Conservation (phyloP, 1,140 invertebrate genomes). For the Glomeris maerens region DNA sequence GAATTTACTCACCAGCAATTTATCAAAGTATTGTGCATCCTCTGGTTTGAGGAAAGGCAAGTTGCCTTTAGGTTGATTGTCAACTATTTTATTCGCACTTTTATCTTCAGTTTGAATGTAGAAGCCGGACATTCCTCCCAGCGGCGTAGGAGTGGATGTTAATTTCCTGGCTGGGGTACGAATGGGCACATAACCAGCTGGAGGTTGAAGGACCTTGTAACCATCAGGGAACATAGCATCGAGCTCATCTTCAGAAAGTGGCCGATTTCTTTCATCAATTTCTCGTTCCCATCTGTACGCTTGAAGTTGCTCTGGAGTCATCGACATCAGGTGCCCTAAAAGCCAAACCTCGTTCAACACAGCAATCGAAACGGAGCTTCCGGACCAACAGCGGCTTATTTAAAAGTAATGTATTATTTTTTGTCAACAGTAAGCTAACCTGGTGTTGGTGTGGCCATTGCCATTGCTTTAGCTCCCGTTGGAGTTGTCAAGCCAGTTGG, state of each 20-base stretch:
- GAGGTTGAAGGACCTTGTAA: conserved; percentile 92
- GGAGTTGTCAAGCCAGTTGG: conserved; percentile 67
- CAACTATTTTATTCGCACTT: conserved; percentile 65
- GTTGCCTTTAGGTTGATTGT: conserved; percentile 93
- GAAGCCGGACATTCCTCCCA: conserved; percentile 78
- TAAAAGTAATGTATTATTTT: neutral
- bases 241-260: conserved; percentile 90
- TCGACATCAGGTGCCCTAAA: conserved; percentile 68
- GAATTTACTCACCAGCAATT: conserved; percentile 50
- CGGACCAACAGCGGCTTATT: neutral
- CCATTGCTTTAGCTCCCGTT: conserved; percentile 92
- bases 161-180: conserved; percentile 93
- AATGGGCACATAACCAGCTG: conserved; percentile 91
- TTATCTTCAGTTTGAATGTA: conserved; percentile 73
- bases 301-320: conserved; percentile 98
- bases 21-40: conserved; percentile 99
- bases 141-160: conserved; percentile 93
- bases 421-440: conserved; percentile 33
- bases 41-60: conserved; percentile 98
- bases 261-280: conserved; percentile 93
- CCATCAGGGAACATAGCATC: conserved; percentile 94
- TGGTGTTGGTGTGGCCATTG: conserved; percentile 90
- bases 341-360: conserved; percentile 10
- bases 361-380: neutral
- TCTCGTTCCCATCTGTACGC: conserved; percentile 98